These are phyloP conservation scores for Drosophila seguyi DNA, from an alignment of 1,140 invertebrate species.

Conservation along the genomic window DNA sequence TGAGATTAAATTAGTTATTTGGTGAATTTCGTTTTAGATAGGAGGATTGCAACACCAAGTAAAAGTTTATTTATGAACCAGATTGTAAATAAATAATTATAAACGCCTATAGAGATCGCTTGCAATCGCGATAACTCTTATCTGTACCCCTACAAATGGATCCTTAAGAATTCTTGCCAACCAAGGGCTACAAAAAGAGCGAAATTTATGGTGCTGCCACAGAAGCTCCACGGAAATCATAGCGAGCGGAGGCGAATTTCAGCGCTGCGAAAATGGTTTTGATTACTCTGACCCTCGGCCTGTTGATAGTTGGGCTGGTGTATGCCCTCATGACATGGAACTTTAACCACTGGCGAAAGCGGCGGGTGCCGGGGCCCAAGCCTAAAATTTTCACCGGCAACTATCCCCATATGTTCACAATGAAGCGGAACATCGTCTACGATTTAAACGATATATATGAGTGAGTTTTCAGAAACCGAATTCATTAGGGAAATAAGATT, in stretches of 20 bases:
- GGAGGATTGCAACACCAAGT: background rate
- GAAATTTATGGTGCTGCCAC: background rate
- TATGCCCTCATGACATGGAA: constrained; percentile 71
- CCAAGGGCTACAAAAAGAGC: constrained; percentile 25
- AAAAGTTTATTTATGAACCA: constrained; percentile 8
- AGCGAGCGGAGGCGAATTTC: background rate
- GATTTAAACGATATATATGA: constrained; percentile 68
- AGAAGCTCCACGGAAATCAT: constrained; percentile 16
- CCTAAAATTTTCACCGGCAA: constrained; percentile 72
- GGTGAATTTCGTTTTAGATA: background rate
- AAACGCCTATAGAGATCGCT: constrained; percentile 11
- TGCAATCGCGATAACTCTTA: constrained; percentile 34
- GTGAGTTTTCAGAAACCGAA: constrained; percentile 28
- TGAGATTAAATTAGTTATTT: too few species aligned
- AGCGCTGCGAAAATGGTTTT: constrained; percentile 31
- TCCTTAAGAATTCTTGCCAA: background rate
- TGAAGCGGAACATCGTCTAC: constrained; percentile 63
- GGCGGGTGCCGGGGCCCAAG: constrained; percentile 71
- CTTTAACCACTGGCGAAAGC: constrained; percentile 63
- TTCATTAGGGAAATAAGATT: background rate
- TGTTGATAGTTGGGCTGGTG: constrained; percentile 33
- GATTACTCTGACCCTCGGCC: constrained; percentile 47
- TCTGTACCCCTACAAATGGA: constrained; percentile 7
- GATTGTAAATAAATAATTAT: constrained; percentile 26
- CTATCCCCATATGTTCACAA: constrained; percentile 55